Conservation (phyloP, 2,113 vertebrate species). For the Brienomyrus longianalis region DNA sequence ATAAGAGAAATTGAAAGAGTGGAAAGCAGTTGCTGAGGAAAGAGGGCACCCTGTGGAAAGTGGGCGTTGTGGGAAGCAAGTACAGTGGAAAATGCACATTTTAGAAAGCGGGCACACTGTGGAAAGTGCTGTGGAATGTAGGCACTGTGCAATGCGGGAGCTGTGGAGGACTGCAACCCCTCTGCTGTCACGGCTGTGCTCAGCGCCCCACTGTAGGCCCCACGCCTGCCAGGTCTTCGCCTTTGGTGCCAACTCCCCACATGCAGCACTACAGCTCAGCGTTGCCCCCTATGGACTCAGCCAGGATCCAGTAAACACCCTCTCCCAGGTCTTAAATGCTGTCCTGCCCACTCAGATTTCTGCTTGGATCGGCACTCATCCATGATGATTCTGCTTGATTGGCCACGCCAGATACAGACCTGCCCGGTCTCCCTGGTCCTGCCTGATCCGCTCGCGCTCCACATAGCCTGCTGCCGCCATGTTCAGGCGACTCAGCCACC, state of each 20-base stretch:
- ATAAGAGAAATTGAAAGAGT: neutral
- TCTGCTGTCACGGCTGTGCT: neutral
- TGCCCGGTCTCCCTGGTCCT: conserved; percentile 81
- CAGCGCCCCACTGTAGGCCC: neutral
- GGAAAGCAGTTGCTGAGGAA: neutral
- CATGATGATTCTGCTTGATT: neutral
- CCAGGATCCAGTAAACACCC: neutral
- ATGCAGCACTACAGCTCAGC: neutral
- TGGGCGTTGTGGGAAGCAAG: neutral
- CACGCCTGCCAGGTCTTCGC: neutral
- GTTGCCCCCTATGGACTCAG: neutral
- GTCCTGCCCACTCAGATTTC: neutral
- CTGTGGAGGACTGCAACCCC: neutral
- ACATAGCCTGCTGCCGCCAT: conserved; percentile 86
- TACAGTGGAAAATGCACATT: neutral
- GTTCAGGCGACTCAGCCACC: conserved; percentile 95
- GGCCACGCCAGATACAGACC: neutral
- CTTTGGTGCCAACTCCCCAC: neutral
- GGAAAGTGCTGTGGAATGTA: neutral
- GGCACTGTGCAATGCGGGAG: neutral
- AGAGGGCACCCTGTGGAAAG: neutral
- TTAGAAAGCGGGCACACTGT: neutral
- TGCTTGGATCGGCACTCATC: neutral
- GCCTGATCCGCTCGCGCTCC: conserved; percentile 86
- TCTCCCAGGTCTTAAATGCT: neutral